Evolutionary conservation across 2,888 invertebrate species (phyloP), one percentile per base, ranked within the genome.

Genomic region (Oxytorus armatus): DNA sequence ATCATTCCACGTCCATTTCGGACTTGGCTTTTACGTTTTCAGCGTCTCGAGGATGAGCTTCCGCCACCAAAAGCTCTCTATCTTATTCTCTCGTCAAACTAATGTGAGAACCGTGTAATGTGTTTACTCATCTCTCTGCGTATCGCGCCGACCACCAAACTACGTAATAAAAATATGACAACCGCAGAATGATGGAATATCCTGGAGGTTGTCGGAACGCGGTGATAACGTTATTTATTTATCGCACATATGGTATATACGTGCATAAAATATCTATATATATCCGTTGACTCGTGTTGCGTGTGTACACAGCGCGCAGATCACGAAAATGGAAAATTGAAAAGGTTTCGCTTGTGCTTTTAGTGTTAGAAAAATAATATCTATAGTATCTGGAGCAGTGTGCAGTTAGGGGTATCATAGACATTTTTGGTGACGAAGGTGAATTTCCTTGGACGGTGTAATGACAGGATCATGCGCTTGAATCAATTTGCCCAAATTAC

Each of bases 101-200:
- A 88, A 88, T 87, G 85, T 83, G 84, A 84, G 84, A 87, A 86
- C 77, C 85, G 82, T 86, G 86, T 88, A 87, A 86, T 85, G 86
- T 86, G 84, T 86, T 86, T 85, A 81, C 83, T 59, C 42, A 79
- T 53, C 81, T 78, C 69, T 65, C 42, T 39, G n/a, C 39, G 57
- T 47, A 21, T 36, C 47, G 8, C 21, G 42, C 36, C 68, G 49
- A 39, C 47, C 25, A 18, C 25, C n/a, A 18, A 16, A 14, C 55
- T 57, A 36, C 36, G 82, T 88, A 86, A 89, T 88, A 87, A 88
- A 88, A 89, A 86, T 88, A 86, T 85, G 85, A 85, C 88, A 83
- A 65, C 42, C 65, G 72, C 55, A 55, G 66, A 77, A 82, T 86
- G 88, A 88, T 88, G 85, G 86, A 88, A 85, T 79, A 78, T 53